These are phyloP conservation scores for Manis javanica DNA, from an alignment of 2,797 vertebrate species.

Conservation along the genomic window DNA sequence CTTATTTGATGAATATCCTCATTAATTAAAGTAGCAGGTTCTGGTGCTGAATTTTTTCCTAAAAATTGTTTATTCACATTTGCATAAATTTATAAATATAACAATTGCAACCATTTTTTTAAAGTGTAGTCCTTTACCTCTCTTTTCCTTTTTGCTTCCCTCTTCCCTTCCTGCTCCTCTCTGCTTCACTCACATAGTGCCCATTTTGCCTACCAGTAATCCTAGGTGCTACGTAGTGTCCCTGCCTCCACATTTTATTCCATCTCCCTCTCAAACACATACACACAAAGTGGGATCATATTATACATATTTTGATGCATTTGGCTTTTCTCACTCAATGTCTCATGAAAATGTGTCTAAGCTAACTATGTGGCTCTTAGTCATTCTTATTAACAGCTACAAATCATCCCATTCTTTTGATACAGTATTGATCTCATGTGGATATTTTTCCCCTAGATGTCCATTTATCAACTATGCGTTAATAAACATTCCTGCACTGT, in stretches of 20 bases:
- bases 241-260: not conserved
- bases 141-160: not conserved
- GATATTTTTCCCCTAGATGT: not conserved
- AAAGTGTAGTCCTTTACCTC: not conserved
- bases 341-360: slow-evolving; percentile 32
- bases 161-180: not conserved
- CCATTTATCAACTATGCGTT: not conserved
- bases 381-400: not conserved
- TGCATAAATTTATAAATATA: not conserved
- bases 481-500: not conserved
- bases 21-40: slow-evolving; percentile 4
- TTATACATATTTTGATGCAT: not conserved
- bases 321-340: slow-evolving; percentile 19
- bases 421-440: not conserved
- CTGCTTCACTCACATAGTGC: no score
- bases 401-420: not conserved
- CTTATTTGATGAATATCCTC: not conserved
- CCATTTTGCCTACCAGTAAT: not conserved
- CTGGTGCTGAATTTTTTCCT: not conserved
- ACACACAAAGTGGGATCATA: not conserved
- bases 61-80: not conserved
- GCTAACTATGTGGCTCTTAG: not conserved
- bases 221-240: not conserved
- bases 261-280: not conserved
- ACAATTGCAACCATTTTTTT: not conserved